Evolutionary conservation across 2,113 vertebrate species (phyloP).

Genomic region (Eira barbara): DNA sequence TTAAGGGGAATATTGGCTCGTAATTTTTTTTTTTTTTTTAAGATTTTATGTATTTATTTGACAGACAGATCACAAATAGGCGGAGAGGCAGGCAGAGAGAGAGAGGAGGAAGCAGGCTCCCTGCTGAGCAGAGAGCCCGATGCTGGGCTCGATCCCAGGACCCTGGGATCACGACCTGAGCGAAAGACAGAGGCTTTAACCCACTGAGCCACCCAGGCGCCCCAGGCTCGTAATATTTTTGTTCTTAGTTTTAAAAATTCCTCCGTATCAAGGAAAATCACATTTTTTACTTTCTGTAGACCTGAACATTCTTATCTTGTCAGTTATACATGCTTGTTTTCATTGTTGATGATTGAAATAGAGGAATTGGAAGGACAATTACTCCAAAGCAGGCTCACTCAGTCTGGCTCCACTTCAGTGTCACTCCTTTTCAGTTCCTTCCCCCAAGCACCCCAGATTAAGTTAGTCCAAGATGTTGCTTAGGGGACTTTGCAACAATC

Average conservation of each 20-base stretch:
- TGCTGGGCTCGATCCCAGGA: too few relatives aligned
- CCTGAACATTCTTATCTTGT: not conserved
- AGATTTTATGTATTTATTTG: too few relatives aligned
- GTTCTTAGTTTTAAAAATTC: slow-evolving; percentile 24
- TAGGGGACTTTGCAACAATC: not conserved
- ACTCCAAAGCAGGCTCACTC: not conserved
- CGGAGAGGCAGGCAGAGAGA: too few relatives aligned
- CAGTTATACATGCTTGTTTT: not conserved
- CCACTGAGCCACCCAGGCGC: too few relatives aligned
- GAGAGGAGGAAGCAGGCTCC: too few relatives aligned
- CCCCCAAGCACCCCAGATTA: not conserved
- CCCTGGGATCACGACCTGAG: too few relatives aligned
- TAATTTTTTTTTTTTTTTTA: not conserved
- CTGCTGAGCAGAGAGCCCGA: too few relatives aligned
- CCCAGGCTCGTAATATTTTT: not conserved
- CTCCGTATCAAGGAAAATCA: slow-evolving; percentile 10
- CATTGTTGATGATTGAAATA: slow-evolving; percentile 23
- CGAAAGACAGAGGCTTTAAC: too few relatives aligned
- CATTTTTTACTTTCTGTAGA: slow-evolving; percentile 11
- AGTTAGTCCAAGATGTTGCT: slow-evolving; percentile 14
- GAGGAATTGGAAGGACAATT: not conserved
- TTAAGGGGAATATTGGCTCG: not conserved
- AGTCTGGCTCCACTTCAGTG: not conserved
- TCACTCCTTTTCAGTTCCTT: not conserved
- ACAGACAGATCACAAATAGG: too few relatives aligned